Evolutionary conservation across 2,113 vertebrate species (phyloP).

Genomic region (Coracopsis vasa): DNA sequence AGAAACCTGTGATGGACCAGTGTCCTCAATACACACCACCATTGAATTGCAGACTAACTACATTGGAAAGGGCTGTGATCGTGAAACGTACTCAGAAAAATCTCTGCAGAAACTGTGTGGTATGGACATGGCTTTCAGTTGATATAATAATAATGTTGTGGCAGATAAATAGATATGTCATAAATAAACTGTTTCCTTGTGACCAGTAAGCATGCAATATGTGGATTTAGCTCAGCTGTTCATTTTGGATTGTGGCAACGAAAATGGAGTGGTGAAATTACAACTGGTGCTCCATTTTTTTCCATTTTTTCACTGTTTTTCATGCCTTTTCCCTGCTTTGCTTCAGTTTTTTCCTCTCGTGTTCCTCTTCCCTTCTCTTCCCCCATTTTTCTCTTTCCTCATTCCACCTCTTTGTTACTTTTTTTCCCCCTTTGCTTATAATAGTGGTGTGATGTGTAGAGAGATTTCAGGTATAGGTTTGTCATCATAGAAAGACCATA

Average conservation of each 20-base stretch:
- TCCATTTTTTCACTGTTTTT: not conserved
- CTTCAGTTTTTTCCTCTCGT: not conserved
- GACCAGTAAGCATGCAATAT: not conserved
- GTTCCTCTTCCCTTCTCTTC: not conserved
- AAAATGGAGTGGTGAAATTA: not conserved
- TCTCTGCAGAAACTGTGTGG: conserved; percentile 94
- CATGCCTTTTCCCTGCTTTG: not conserved
- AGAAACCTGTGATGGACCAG: conserved; percentile 89
- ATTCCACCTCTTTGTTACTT: not conserved
- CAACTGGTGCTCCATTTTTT: not conserved
- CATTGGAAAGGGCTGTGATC: conserved; percentile 92
- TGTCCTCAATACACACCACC: conserved; percentile 87
- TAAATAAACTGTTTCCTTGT: not conserved
- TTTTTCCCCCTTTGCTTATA: not conserved
- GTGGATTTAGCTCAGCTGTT: not conserved
- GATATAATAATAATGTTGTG: not conserved
- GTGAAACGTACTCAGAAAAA: conserved; percentile 93
- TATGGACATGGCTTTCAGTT: conserved; percentile 61
- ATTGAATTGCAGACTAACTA: conserved; percentile 90
- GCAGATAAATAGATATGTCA: not conserved
- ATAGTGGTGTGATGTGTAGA: not conserved
- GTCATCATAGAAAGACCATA: not conserved
- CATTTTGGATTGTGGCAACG: not conserved
- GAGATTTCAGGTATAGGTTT: not conserved
- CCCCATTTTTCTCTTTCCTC: not conserved